Base-by-base conservation (phyloP, 2,888 invertebrate genomes). In the Periphyllus acericola region DNA sequence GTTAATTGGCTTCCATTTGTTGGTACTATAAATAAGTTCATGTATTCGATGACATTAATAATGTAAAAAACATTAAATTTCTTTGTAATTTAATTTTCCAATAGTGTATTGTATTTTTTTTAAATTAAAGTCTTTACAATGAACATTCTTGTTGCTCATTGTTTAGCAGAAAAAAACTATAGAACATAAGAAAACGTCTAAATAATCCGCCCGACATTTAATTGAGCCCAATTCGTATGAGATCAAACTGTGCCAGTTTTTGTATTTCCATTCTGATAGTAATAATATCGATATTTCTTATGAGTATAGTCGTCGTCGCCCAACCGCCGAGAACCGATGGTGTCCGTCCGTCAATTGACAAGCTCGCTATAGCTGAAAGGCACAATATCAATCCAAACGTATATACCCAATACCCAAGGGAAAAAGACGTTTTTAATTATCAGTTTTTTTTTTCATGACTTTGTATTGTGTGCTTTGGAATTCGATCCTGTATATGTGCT, bases 371-470 rank as follows among this genome's bases (percentile, higher is more conserved):
- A 32, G 72, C 36, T 9, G 36, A 71, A 81, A 87, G 81, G 74
- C 72, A 40, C 72, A n/a, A 75, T n/a, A 75, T 81, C 74, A 66
- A 46, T 87, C 46, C 81, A 66, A 75, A 81, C 60, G 46, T 36
- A 46, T 29, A 32, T 32, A 71, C 25, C 76, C 74, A 86, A 85
- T 78, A 68, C 75, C 55, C 32, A 71, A 25, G 76, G 76, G 66
- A 76, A 76, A 21, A 32, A 86, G 36, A 81, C 66, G 40, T 46
- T 87, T 86, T 75, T 87, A 87, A 87, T 87, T 87, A 75, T 75
- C n/a, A n/a, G 40, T 74, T 80, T 36, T 34, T 79, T 32, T 86
- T 71, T 36, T 86, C 36, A 60, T 29, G 32, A 78, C 68, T 78
- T 80, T 60, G 86, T 80, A 72, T 79, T 86, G 86, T 80, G 74